Evolutionary conservation across 2,113 vertebrate genomes (phyloP).

Genomic region (Leuciscus idus): DNA sequence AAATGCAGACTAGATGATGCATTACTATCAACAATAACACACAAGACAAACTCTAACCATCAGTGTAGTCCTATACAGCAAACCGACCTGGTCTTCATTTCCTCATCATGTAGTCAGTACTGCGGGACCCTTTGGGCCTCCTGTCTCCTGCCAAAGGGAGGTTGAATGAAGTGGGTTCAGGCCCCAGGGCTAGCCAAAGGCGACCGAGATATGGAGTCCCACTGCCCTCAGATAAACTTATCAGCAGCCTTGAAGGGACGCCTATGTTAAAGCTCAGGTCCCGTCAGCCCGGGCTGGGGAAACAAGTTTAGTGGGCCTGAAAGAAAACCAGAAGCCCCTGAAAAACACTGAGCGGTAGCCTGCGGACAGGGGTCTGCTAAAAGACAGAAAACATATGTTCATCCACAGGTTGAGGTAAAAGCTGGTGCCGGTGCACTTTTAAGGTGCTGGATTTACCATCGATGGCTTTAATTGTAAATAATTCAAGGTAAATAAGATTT

Average conservation of each 20-base stretch:
- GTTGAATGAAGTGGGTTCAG: slow-evolving; percentile 53
- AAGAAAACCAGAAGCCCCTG: slow-evolving; percentile 38
- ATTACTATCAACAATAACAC: no score
- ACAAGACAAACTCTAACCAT: not conserved
- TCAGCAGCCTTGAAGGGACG: slow-evolving; percentile 50
- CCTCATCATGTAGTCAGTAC: slow-evolving; percentile 19
- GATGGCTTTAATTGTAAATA: slow-evolving; percentile 11
- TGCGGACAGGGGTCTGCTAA: slow-evolving; percentile 19
- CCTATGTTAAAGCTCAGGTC: slow-evolving; percentile 57
- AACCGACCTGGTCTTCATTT: slow-evolving; percentile 11
- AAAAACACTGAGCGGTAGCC: slow-evolving; percentile 33
- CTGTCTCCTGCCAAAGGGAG: slow-evolving; percentile 16
- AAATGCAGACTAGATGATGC: not conserved
- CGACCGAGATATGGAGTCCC: slow-evolving; percentile 64
- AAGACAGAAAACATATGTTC: slow-evolving; percentile 15
- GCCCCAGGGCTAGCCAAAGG: slow-evolving; percentile 58
- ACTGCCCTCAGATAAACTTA: slow-evolving; percentile 64
- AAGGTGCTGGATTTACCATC: slow-evolving; percentile 1
- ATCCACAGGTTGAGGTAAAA: slow-evolving; percentile 2
- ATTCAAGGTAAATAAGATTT: slow-evolving; percentile 23
- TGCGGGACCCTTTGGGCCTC: slow-evolving; percentile 5
- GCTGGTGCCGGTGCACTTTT: not conserved
- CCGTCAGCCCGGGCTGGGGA: slow-evolving; percentile 53
- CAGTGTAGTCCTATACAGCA: not conserved
- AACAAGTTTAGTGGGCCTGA: slow-evolving; percentile 42